Base-by-base conservation (phyloP, 2,113 vertebrate species). In the Merops nubicus region DNA sequence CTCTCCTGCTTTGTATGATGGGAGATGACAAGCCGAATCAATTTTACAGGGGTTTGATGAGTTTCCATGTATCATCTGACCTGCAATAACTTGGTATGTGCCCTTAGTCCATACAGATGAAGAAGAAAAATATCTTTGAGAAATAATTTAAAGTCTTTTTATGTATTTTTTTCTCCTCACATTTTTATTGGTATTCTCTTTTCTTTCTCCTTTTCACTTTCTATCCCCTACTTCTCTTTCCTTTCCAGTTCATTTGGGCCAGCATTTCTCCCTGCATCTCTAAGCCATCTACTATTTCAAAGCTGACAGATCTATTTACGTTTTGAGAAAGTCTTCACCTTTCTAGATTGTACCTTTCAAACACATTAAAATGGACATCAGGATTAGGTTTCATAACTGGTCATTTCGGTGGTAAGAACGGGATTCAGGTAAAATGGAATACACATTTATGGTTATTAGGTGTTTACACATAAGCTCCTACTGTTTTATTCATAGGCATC, bases 361-460 rank as follows among this genome's bases (percentile, higher is more conserved):
- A 36, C 5, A 4, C 13, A 9, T 4, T 2, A 11, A 42, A 45
- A n/a, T 1, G 11, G 18, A 17, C 10, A 7, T 5, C 2, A 25
- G 21, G 10, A 6, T 65, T 36, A 9, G 0, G 1, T 34, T 70
- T 34, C 19, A 3, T 25, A 8, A 4, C 6, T 0, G 1, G 13
- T 21, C 48, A 15, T 84, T 75, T 50, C 2, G 0, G 11, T 0
- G 8, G 3, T 29, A 33, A 4, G 42, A 67, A 17, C 8, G 13
- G 8, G 9, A 2, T 34, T 43, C 18, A 3, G 11, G 38, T 12
- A 3, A 36, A 42, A 43, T 1, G 12, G 45, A 15, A 20, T 4
- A 4, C 2, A 3, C 1, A 1, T 6, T 22, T 25, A 2, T 8
- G 9, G 3, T 11, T 25, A 1, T 11, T 6, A 25, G 2, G 4